phyloP scores from a whole-genome alignment of 2,888 invertebrate genomes.

The Aquatica leii region DNA sequence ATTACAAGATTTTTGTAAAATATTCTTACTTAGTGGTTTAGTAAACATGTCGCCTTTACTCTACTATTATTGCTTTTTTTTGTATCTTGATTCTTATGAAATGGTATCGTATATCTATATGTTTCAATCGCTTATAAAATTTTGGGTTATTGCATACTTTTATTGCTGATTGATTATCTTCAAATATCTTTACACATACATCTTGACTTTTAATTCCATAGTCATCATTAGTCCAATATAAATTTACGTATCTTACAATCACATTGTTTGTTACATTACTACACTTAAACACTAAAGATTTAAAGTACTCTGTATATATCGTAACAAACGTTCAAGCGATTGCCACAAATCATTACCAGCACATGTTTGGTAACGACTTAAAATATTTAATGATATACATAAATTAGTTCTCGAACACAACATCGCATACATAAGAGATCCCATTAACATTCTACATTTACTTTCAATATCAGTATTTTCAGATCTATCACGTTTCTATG shows the following conservation, averaged over 20 bases:
- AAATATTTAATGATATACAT: not conserved
- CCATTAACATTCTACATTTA: too few relatives aligned
- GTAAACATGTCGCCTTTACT: not conserved
- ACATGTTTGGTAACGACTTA: too few relatives aligned
- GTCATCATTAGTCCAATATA: not conserved
- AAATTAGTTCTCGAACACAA: not conserved
- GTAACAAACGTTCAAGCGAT: not conserved
- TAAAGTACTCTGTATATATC: not conserved
- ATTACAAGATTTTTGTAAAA: too few relatives aligned
- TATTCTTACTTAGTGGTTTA: too few relatives aligned
- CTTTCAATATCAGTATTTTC: too few relatives aligned
- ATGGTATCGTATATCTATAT: too few relatives aligned
- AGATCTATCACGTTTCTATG: too few relatives aligned
- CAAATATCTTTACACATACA: not conserved
- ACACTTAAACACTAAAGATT: not conserved
- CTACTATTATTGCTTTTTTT: not conserved
- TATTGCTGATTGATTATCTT: too few relatives aligned
- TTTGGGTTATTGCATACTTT: too few relatives aligned
- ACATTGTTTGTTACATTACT: not conserved
- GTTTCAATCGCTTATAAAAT: too few relatives aligned
- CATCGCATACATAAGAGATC: too few relatives aligned
- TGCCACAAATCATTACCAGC: not conserved
- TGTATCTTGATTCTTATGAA: not conserved
- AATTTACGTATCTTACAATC: conserved; percentile 4
- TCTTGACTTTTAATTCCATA: not conserved